Conservation (phyloP, 2,113 vertebrate species). For the Tragelaphus strepsiceros region DNA sequence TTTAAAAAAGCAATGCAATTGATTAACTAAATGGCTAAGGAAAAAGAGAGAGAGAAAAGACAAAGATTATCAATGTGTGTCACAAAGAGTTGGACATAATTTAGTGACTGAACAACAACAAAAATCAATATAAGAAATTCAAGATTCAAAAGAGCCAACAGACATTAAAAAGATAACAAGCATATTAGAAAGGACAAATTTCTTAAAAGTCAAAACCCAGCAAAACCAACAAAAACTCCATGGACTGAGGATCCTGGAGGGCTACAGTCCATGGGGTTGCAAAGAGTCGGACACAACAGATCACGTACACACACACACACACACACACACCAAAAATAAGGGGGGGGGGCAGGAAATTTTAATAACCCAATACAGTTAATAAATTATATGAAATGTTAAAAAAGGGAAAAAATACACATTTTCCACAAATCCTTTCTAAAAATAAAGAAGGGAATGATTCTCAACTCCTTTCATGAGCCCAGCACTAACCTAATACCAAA, state of each 20-base stretch:
- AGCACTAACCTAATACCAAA: neutral
- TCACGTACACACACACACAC: neutral
- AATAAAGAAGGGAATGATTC: neutral
- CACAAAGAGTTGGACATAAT: neutral
- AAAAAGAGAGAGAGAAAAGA: neutral
- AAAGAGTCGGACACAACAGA: neutral
- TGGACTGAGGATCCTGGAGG: neutral
- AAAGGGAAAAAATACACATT: neutral
- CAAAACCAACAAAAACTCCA: neutral
- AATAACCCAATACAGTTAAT: neutral
- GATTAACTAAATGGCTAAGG: neutral
- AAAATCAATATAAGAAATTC: neutral
- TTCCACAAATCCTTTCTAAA: neutral
- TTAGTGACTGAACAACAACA: neutral
- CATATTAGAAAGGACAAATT: neutral
- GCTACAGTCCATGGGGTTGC: neutral
- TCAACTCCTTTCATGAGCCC: neutral
- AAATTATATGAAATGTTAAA: neutral
- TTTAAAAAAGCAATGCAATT: neutral
- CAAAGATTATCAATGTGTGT: neutral
- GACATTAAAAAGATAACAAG: neutral
- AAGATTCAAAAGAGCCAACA: neutral
- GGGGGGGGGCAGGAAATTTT: neutral
- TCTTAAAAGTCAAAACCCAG: neutral
- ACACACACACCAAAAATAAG: neutral